Percentiles rank a stretch among this genome's conserved stretches.
Evolutionary conservation across 2,888 invertebrate genomes (phyloP).

Genomic region (Diarsia brunnea): DNA sequence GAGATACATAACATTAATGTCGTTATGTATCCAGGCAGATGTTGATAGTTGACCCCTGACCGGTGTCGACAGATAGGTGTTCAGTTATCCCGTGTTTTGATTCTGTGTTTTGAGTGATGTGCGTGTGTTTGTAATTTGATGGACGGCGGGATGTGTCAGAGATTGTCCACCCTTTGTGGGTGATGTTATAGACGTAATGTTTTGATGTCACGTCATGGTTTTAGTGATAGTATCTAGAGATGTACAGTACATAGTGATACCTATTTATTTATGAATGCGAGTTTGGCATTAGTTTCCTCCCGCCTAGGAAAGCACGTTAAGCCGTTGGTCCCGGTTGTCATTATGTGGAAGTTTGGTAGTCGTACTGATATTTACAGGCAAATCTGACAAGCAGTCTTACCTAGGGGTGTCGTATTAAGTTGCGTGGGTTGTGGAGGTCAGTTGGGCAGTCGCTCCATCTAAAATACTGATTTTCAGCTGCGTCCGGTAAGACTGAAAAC

Average conservation of each 20-base stretch:
- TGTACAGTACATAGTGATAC: too few species aligned
- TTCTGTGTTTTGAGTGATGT: slow-evolving; percentile 65
- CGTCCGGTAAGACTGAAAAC: background rate
- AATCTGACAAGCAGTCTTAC: background rate
- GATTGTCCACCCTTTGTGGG: slow-evolving; percentile 60
- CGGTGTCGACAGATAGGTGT: slow-evolving; percentile 82
- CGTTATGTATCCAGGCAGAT: slow-evolving; percentile 78
- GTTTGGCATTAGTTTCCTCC: background rate
- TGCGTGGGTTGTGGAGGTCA: background rate
- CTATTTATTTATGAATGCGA: background rate
- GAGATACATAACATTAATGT: slow-evolving; percentile 89
- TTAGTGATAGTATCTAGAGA: too few species aligned
- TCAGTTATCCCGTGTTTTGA: slow-evolving; percentile 66
- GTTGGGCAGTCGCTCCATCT: background rate
- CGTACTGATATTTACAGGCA: background rate
- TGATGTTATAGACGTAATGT: slow-evolving; percentile 38
- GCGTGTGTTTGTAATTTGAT: slow-evolving; percentile 66
- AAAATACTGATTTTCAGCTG: background rate
- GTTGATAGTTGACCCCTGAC: slow-evolving; percentile 84
- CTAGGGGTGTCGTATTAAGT: background rate
- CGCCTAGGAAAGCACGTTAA: background rate
- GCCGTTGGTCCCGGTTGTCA: background rate
- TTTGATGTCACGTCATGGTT: slow-evolving; percentile 35
- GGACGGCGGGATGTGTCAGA: slow-evolving; percentile 62
- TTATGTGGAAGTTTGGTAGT: background rate